Evolutionary conservation across 2,797 vertebrate species (phyloP), one percentile per base, ranked within the genome.

Genomic region (Spondyliosoma cantharus): DNA sequence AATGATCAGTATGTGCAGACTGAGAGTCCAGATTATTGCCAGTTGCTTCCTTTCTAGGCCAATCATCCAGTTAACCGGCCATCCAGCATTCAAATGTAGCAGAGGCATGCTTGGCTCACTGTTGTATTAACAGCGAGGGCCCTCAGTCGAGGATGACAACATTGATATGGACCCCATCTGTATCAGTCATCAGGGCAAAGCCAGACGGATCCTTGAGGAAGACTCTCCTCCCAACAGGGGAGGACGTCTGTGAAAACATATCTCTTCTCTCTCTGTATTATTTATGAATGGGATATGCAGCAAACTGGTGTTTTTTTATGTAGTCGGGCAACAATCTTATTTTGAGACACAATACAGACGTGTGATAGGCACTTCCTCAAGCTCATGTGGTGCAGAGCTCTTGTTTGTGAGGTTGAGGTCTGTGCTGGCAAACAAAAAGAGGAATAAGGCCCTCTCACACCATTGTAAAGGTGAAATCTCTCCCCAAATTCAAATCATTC

Each of bases 11-110:
- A 46, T 82, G 67, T 67, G 53, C 52, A 66, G 84, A 84, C 54
- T 45, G 71, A 79, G 53, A 65, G 61, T 68, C 58, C 68, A 64
- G 49, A 87, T 83, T 85, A 80, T 72, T 81, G 84, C 80, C 84
- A 79, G 85, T 85, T 83, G 61, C 68, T 89, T 91, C 64, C 62
- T 91, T 88, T 91, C 80, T 87, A 86, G 84, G 91, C 59, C 89
- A 81, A n/a, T 80, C 48, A 69, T 63, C 43, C 53, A 78, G 60
- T 65, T 50, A 74, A 54, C 48, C 82, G 76, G 25, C 54, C 57
- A 69, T 57, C 45, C 25, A 68, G 53, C 60, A 58, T 86, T 89
- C 59, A 56, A 64, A 87, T 78, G 86, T 50, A 71, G 68, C 78
- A 87, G 82, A 74, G 74, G 69, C 64, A 43, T 64, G 3, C 62